Base-by-base conservation (phyloP, 2,113 vertebrate genomes). In the Semicossyphus pulcher region DNA sequence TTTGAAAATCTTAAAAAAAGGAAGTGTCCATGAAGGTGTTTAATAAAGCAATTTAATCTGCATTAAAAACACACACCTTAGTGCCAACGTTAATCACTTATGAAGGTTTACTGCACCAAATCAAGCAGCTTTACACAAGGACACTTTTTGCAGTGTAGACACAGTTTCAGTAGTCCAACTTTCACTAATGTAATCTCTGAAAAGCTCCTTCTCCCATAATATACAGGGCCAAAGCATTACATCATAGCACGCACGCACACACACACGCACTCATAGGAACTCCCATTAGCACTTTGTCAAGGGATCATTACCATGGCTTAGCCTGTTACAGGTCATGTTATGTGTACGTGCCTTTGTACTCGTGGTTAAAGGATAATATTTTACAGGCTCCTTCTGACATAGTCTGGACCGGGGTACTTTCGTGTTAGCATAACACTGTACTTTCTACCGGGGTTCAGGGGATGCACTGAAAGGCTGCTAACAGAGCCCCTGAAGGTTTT, bases 231-330 rank as follows among this genome's bases (percentile, higher is more conserved):
- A 49, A 37, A 51, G 56, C 18, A 85, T 89, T 84, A 83, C 80
- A 87, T 76, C 78, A 86, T 61, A 65, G 23, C 34, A 49, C 61
- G 39, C 72, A 62, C 34, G 39, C 47, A 45, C 58, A 45, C 49
- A 65, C 66, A 52, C 23, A 37, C 51, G 57, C 67, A 64, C 41
- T 57, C 71, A 76, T 20, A 76, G 51, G 34, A 79, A 67, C 65
- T 75, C 31, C 53, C 60, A 88, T 84, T 81, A 86, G 56, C 63
- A 85, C 82, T 69, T 64, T 81, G 71, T 79, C 84, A 80, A 78
- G 78, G 75, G 61, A 80, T 87, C 76, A 79, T 84, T 90, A 86
- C 56, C 34, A 60, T 47, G 54, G 52, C 69, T 83, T 51, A 78
- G 54, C 41, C 34, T 37, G 63, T 60, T 85, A 74, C 25, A 86